phyloP scores from a whole-genome alignment of 2,113 vertebrate species.

The Burhinus oedicnemus region DNA sequence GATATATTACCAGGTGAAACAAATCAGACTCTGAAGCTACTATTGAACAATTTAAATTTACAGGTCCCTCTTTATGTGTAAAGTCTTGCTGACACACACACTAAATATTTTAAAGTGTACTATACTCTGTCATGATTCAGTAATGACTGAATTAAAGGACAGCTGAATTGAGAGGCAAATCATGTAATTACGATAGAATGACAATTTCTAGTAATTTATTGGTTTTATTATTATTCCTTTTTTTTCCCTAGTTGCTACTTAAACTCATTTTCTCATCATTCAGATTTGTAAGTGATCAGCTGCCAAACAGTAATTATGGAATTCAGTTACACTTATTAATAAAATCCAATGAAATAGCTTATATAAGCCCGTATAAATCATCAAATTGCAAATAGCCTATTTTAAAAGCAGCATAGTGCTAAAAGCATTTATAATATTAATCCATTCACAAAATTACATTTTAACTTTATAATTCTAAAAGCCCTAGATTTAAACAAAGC shows the following conservation, averaged over 20 bases:
- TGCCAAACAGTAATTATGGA: constrained; percentile 13
- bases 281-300: not conserved
- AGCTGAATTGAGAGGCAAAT: not conserved
- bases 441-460: not conserved
- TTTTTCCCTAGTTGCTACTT: not conserved
- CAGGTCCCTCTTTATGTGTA: not conserved
- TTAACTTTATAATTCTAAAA: not conserved
- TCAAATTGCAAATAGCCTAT: not conserved
- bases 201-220: not conserved
- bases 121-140: not conserved
- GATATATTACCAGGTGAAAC: not conserved
- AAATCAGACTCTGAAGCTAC: not conserved
- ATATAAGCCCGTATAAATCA: not conserved
- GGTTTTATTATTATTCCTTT: not conserved
- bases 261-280: constrained; percentile 1
- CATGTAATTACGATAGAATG: not conserved
- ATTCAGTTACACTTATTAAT: not conserved
- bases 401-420: not conserved
- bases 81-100: not conserved
- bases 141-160: not conserved
- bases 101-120: not conserved
- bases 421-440: not conserved
- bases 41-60: not conserved
- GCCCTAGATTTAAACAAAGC: not conserved
- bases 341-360: not conserved